Base-by-base conservation (phyloP, 2,888 invertebrate genomes). In the Melanostoma mellinum region DNA sequence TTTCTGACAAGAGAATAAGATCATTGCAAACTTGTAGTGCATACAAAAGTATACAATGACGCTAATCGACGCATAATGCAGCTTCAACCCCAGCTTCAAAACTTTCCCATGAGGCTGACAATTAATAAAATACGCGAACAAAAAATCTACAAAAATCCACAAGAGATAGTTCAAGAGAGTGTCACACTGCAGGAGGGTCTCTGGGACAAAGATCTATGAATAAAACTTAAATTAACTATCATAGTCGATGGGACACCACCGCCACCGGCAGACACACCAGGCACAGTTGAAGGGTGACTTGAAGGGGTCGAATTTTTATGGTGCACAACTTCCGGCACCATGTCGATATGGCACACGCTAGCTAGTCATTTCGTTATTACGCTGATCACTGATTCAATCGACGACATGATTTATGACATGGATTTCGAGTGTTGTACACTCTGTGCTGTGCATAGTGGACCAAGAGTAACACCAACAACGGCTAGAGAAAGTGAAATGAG, bases 51-150 rank as follows among this genome's bases (percentile, higher is more conserved):
- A 63, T 63, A 89, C 89, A 90, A 90, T 89, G 89, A 88, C 84
- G 89, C 89, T 89, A 90, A 90, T 90, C 90, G 90, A 88, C 88
- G 87, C 89, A 90, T 90, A 89, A 89, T 89, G 53, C 79, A 77
- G 10, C 44, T 30, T 53, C 67, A 61, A 50, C 71, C 67, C 52
- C 36, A 35, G 44, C 35, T 35, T 42, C 58, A 72, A 20, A 67
- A 79, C 61, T 84, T 84, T 84, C 84, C 84, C 84, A 84, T 79
- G 74, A 72, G 79, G 65, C 79, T 74, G 79, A 75, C 84, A 84
- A 79, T 84, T 84, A 84, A 84, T 75, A 79, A 84, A 84, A 71
- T 79, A 79, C 74, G 79, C 74, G 79, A 84, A 84, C 78, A 79
- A 79, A 65, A 67, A 73, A 20, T 20, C 20, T 65, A 75, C 10